Percentiles rank a stretch among this genome's conserved stretches.
Conservation (phyloP, 2,113 vertebrate genomes). For the Mormyrus lacerda region DNA sequence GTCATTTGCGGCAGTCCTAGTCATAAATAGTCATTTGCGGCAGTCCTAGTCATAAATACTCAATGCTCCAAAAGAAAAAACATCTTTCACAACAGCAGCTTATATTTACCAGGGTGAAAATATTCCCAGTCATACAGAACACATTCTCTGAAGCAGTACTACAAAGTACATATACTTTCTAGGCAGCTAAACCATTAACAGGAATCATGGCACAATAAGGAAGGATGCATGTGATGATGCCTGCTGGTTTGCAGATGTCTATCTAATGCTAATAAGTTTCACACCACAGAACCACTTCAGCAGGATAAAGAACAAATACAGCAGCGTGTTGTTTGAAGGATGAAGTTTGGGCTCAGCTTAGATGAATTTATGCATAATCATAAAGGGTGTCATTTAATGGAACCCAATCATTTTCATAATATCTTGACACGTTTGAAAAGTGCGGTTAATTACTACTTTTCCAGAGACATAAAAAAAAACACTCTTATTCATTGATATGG, state of each 20-base stretch:
- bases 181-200: not conserved
- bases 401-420: not conserved
- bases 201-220: not conserved
- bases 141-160: not conserved
- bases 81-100: not conserved
- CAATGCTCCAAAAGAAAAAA: not conserved
- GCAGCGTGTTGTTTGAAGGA: not conserved
- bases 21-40: too few relatives aligned
- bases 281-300: not conserved
- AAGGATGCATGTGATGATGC: not conserved
- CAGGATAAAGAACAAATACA: not conserved
- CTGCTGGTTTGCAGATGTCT: not conserved
- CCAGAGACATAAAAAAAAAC: not conserved
- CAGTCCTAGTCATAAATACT: not conserved
- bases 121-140: not conserved
- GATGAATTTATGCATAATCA: not conserved
- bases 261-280: not conserved
- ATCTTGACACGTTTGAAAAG: not conserved
- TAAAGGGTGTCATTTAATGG: not conserved
- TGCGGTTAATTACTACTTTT: not conserved
- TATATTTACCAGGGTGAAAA: not conserved
- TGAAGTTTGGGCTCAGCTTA: not conserved
- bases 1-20: too few relatives aligned
- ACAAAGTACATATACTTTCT: not conserved
- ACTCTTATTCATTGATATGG: not conserved